Evolutionary conservation across 2,113 vertebrate species (phyloP), one percentile per base, ranked within the genome.

Genomic region (Mesembrinibis cayennensis): DNA sequence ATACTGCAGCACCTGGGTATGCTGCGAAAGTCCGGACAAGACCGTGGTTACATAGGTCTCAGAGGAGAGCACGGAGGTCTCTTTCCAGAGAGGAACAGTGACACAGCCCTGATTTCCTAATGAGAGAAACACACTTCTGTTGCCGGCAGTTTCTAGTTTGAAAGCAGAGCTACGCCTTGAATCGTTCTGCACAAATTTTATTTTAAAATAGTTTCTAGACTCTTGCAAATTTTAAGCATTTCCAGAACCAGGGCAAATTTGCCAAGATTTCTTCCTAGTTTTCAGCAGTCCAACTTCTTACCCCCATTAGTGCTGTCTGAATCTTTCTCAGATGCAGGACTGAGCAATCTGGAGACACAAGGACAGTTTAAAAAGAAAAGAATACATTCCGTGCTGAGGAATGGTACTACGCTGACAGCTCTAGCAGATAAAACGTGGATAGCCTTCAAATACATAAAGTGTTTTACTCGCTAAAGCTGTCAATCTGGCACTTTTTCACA

Each of bases 401-500:
- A 66, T 42, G 72, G 79, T 50, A 47, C 26, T n/a, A 73, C 4
- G 12, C 40, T 74, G 92, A 94, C 53, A 93, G 73, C 55, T 93
- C 90, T 73, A 73, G 89, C 90, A 95, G 84, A 87, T 72, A 66
- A 62, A 82, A 70, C 6, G 9, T 47, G 71, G 90, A 50, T 34
- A 91, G 95, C 95, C 92, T 74, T 81, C 70, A 61, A 92, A 79
- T 6, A 70, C 42, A 45, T 61, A 69, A 81, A 40, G 79, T 38
- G 40, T 45, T 70, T 77, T 18, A 52, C 34, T 88, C 12, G 2
- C 85, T 65, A 20, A 73, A 71, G 66, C 87, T 96, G 89, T 93
- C 96, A 88, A 23, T 63, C 89, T 66, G 76, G 38, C 69, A 66
- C 72, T 45, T 95, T 94, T 89, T 90, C 86, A 87, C 85, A 85